phyloP scores from a whole-genome alignment of 2,113 vertebrate genomes.

The Halcyon malimbica region DNA sequence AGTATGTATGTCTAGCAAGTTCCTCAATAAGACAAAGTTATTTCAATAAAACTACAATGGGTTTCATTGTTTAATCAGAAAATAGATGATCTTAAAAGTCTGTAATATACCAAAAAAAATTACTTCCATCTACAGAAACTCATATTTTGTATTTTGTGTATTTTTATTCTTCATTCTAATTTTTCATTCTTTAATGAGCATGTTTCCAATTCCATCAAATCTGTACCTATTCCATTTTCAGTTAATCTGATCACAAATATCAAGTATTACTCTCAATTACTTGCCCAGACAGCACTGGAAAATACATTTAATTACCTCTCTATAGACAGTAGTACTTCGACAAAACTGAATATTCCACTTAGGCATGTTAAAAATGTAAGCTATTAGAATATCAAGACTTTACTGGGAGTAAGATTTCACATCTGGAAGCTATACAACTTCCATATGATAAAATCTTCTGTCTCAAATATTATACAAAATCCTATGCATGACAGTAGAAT shows the following conservation, averaged over 20 bases:
- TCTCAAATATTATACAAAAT: neutral
- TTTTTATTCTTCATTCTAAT: neutral
- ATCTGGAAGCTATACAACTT: neutral
- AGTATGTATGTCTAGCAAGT: neutral
- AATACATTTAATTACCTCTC: neutral
- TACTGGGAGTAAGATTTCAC: neutral
- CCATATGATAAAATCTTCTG: neutral
- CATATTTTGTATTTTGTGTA: neutral
- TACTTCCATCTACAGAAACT: neutral
- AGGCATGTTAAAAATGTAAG: neutral
- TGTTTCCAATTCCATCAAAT: neutral
- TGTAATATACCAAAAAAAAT: neutral
- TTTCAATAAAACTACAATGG: neutral
- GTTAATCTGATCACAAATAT: neutral
- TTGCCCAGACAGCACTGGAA: neutral
- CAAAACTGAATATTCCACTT: neutral
- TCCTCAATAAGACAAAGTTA: neutral
- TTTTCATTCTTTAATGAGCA: neutral
- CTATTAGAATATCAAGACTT: neutral
- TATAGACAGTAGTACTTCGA: neutral
- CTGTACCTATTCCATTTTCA: neutral
- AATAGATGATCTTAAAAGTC: neutral
- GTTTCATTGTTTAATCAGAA: neutral
- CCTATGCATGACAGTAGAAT: neutral
- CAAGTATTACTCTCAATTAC: neutral